Base-by-base conservation (phyloP, 2,888 invertebrate genomes). In the Mythimna pallens region DNA sequence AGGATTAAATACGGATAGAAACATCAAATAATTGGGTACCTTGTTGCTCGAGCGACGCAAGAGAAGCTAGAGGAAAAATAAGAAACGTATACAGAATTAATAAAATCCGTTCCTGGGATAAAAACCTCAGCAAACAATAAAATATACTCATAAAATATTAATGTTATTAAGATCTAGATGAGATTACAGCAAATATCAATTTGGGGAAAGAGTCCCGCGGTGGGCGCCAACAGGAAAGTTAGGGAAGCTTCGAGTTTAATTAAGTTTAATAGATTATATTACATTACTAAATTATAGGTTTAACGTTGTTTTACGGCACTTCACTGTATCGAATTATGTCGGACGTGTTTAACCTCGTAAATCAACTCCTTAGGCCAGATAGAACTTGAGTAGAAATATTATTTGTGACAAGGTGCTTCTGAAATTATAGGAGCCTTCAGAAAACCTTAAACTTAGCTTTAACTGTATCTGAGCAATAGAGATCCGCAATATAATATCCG, bases 171-270 rank as follows among this genome's bases (percentile, higher is more conserved):
- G 79, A 80, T 75, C 63, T 66, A 68, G 63, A 57, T 57, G 59
- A 81, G 84, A 84, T 84, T 63, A 76, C 65, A 34, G 50, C 36
- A 57, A 78, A 78, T 82, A 81, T 80, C 36, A 66, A 65, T 73
- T 78, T 76, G 25, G 47, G 66, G 50, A 65, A 66, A 65, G 59
- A 78, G 81, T 63, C 82, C 84, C 87, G 81, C 72, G 78, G 72
- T 84, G 86, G 86, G 83, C 80, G 83, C 87, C 86, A 86, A 75
- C 76, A 76, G 64, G 68, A 67, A 80, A 78, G 73, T 83, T 78
- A 52, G 50, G 54, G 73, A 58, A 54, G 43, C 22, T 58, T 62
- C 50, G n/a, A 84, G 43, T 80, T 68, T 76, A 81, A 80, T 86
- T 79, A 72, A 78, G 58, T 76, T 73, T 63, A 72, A 73, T 62